These are phyloP conservation scores for Gasterosteus nipponicus DNA, from an alignment of 2,113 vertebrate species.

Conservation along the genomic window DNA sequence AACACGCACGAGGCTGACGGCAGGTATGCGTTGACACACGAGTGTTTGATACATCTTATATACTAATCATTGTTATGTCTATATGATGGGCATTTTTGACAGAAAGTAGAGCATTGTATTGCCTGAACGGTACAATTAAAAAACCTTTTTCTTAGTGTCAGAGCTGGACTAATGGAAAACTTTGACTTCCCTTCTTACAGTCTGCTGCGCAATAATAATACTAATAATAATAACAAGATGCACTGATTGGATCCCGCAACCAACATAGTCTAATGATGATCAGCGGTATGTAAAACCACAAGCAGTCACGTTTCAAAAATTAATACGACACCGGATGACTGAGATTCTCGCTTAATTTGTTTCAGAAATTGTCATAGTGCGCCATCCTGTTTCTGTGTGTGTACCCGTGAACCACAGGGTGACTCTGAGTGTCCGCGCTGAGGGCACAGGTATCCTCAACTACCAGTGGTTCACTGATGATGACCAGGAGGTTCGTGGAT, in stretches of 20 bases:
- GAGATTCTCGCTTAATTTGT: conserved; percentile 10
- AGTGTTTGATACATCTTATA: not conserved
- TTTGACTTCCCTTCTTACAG: conserved; percentile 17
- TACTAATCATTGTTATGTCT: not conserved
- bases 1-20: conserved; percentile 22
- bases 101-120: not conserved
- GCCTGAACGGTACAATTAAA: not conserved
- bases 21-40: conserved; percentile 44
- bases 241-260: conserved; percentile 37
- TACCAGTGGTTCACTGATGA: conserved; percentile 88
- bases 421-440: conserved; percentile 80
- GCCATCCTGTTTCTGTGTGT: conserved; percentile 81
- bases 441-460: conserved; percentile 71
- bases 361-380: conserved; percentile 82
- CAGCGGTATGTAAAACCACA: conserved; percentile 55
- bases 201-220: not conserved
- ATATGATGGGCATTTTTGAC: not conserved
- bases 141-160: conserved; percentile 19
- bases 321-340: not conserved
- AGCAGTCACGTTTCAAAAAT: not conserved
- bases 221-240: conserved; percentile 48
- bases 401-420: conserved; percentile 83
- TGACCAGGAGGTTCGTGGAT: conserved; percentile 73
- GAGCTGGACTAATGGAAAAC: not conserved
- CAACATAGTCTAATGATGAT: conserved; percentile 66